These are phyloP conservation scores for Mobula birostris DNA, from an alignment of 2,113 vertebrate species.

Conservation along the genomic window DNA sequence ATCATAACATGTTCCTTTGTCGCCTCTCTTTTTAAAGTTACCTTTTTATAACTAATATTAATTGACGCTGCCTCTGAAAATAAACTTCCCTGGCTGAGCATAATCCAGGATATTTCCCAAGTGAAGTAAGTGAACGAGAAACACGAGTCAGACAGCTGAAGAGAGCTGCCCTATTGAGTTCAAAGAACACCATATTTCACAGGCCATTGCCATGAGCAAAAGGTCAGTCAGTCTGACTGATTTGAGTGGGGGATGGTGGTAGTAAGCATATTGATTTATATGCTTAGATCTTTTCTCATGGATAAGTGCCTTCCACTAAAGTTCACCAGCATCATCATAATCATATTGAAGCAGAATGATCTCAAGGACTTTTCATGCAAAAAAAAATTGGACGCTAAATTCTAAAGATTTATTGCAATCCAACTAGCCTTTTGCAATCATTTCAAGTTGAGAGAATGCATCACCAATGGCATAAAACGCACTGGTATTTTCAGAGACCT, in stretches of 20 bases:
- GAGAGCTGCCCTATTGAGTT: background rate
- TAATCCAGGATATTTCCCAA: background rate
- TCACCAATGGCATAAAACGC: background rate
- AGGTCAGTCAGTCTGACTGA: background rate
- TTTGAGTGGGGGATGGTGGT: background rate
- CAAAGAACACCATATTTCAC: conserved; percentile 5
- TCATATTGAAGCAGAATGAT: background rate
- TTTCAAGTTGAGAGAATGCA: background rate
- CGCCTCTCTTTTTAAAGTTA: background rate
- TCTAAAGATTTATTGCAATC: background rate
- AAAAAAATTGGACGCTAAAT: background rate
- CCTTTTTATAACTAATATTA: background rate
- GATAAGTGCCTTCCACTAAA: background rate
- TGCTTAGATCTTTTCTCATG: background rate
- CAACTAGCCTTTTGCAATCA: background rate
- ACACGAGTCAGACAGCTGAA: background rate
- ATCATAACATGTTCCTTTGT: background rate
- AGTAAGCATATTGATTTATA: background rate
- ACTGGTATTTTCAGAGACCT: background rate
- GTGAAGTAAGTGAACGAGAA: background rate
- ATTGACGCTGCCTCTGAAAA: background rate
- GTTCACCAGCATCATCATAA: background rate
- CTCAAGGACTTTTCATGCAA: background rate
- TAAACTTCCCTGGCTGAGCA: background rate
- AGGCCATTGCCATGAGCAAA: background rate